These are phyloP conservation scores for Odontophorus gujanensis DNA, from an alignment of 2,113 vertebrate species.

Conservation along the genomic window DNA sequence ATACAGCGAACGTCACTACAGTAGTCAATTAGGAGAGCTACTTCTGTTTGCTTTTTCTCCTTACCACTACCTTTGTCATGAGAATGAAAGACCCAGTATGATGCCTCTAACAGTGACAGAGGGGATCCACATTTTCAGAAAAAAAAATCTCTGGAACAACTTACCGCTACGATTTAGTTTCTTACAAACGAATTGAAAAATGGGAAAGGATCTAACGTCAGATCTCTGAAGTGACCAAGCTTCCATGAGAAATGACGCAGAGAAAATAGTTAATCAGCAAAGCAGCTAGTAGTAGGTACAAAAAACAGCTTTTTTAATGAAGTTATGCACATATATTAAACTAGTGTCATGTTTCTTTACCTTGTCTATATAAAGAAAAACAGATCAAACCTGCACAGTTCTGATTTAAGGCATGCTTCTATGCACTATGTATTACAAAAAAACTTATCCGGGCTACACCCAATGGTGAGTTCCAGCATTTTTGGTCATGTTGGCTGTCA, in stretches of 20 bases:
- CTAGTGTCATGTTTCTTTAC: background rate
- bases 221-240: background rate
- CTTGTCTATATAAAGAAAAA: background rate
- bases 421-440: background rate
- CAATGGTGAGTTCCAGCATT: slow-evolving; percentile 8
- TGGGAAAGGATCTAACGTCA: background rate
- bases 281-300: background rate
- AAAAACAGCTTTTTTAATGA: background rate
- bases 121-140: background rate
- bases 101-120: background rate
- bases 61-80: background rate
- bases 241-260: background rate
- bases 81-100: background rate
- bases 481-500: slow-evolving; percentile 46
- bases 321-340: background rate
- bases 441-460: slow-evolving; percentile 24
- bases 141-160: background rate
- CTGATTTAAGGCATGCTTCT: slow-evolving; percentile 34
- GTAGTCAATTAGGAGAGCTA: background rate
- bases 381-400: background rate
- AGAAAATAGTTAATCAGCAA: background rate
- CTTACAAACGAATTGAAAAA: background rate
- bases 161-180: background rate
- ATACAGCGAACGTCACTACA: background rate
- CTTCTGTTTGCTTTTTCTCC: background rate